Evolutionary conservation across 2,113 vertebrate species (phyloP), one percentile per base, ranked within the genome.

Genomic region (Hemiscyllium ocellatum): DNA sequence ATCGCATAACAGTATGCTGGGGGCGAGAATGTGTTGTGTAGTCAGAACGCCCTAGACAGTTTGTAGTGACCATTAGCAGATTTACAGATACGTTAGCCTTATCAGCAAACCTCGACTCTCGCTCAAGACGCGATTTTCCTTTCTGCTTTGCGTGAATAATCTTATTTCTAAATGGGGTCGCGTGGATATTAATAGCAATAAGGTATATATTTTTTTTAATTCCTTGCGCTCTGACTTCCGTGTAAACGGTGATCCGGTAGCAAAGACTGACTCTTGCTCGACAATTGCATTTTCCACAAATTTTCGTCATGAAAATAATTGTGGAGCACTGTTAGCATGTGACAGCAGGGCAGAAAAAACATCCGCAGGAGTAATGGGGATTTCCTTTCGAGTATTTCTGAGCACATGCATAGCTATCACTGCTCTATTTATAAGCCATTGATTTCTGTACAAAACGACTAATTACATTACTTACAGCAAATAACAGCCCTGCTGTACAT

Each of bases 401-500:
- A 0, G 68, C 68, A 78, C 95, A 91, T 95, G 69, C 17, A 52
- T 5, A 96, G 66, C 86, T 94, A 96, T 96, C 66, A 61, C 86
- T 96, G 95, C 94, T 96, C 96, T 96, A 96, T 96, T 68, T 93
- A 91, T 42, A 96, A 24, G 72, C 95, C 96, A 96, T 96, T 97
- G 97, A 97, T 97, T 97, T 96, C 96, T 96, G 96, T 97, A 97
- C 97, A 97, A 97, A 97, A 96, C 97, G 97, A 97, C 97, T 98
- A 97, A 98, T 98, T 98, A 97, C 97, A 97, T 98, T 97, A 97
- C 97, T 98, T 97, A 97, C 97, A 97, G 97, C 97, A 97, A 98
- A 97, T 97, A 98, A 97, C 97, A 97, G 97, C 96, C 97, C 97
- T 97, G 97, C 97, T 97, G 97, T 97, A 97, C 97, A 96, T 96